Base-by-base conservation (phyloP, 2,113 vertebrate species). In the Cnemophilus loriae region DNA sequence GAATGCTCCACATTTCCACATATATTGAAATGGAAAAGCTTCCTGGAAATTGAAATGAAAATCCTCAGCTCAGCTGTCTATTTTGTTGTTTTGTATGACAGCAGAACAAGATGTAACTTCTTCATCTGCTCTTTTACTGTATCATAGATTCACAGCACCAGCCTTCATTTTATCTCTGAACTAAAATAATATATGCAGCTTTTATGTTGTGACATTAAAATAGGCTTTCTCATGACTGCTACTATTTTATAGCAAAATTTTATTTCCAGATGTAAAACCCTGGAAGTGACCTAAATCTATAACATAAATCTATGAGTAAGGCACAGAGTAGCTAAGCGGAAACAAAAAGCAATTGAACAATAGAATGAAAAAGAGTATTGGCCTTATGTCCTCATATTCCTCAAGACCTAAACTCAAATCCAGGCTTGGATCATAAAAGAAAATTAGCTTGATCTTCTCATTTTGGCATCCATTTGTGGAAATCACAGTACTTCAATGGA, bases 141-240 rank as follows among this genome's bases (percentile, higher is more conserved):
- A 81, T 42, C 57, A 55, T 4, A 84, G 19, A 91, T 92, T 91
- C 78, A 84, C 61, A 79, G 8, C 60, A 68, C 23, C 52, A 82
- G 57, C 64, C 32, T 59, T 91, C 80, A 87, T 70, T 94, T 96
- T 94, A 74, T 73, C 53, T 87, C 60, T 84, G 69, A 94, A 73
- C 26, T 81, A 84, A 89, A 91, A 94, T 91, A 96, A 96, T 89
- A 88, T 42, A 87, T 84, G 75, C 80, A 88, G 63, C 24, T 91
- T 95, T 96, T 93, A 92, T 90, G 55, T 46, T 87, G 39, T 73
- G 60, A 81, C 73, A 89, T 92, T 91, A 96, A 94, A 96, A 95
- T 65, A 94, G 61, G 63, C 53, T 95, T 94, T 90, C 80, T 70
- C 87, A 47, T 64, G 78, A 81, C 73, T 95, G 84, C 39, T 93